Evolutionary conservation across 2,797 vertebrate genomes (phyloP).

Genomic region (Malurus splendens): DNA sequence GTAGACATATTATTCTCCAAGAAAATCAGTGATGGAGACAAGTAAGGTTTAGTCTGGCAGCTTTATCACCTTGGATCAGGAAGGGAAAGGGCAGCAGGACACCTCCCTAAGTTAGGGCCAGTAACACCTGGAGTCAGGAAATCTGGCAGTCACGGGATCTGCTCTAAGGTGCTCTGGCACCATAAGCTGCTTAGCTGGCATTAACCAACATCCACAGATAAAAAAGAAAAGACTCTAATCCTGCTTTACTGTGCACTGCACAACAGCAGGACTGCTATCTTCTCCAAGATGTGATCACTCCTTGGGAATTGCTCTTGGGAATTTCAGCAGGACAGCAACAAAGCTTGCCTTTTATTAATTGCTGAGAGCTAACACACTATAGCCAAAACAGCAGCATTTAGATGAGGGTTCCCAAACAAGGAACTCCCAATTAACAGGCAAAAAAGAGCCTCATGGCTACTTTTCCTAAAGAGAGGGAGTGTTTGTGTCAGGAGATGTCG

Average conservation of each 20-base stretch:
- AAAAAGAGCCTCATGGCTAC: rapidly evolving
- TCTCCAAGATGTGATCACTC: background rate
- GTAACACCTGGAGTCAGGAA: background rate
- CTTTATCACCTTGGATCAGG: background rate
- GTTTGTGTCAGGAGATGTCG: rapidly evolving
- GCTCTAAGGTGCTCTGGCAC: background rate
- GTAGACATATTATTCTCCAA: background rate
- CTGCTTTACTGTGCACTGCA: background rate
- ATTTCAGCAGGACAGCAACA: background rate
- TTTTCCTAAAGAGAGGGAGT: background rate
- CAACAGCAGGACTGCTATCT: background rate
- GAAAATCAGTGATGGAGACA: constrained; percentile 17
- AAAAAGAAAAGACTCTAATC: background rate
- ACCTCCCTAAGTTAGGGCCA: background rate
- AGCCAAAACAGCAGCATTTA: background rate
- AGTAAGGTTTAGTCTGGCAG: background rate
- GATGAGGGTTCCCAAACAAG: background rate
- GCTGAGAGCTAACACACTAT: background rate
- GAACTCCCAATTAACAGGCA: background rate
- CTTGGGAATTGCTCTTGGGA: background rate
- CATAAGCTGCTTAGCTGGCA: background rate
- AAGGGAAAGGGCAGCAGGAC: background rate
- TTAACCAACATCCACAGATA: background rate
- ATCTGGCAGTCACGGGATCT: background rate
- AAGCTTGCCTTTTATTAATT: rapidly evolving